These are phyloP conservation scores for Drosophila aldrichi DNA, from an alignment of 2,888 invertebrate genomes.

Conservation along the genomic window DNA sequence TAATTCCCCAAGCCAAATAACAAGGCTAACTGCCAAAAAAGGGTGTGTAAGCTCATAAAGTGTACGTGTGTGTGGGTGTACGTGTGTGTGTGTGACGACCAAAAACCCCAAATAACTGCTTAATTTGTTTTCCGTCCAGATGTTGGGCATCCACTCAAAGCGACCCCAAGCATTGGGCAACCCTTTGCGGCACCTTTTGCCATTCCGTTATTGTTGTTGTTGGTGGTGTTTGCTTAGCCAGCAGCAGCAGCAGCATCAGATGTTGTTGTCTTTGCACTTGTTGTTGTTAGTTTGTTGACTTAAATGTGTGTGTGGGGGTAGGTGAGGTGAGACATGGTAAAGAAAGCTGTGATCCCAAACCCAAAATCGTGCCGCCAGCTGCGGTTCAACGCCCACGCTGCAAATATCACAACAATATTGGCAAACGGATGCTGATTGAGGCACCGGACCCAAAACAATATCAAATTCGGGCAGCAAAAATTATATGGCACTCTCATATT, in stretches of 20 bases:
- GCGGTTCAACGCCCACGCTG: slow-evolving; percentile 59
- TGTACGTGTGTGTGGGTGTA: slow-evolving; percentile 2
- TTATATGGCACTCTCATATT: slow-evolving; percentile 43
- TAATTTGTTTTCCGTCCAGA: slow-evolving; percentile 69
- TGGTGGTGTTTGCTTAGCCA: slow-evolving; percentile 33
- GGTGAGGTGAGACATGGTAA: neutral
- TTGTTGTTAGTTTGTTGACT: slow-evolving; percentile 76
- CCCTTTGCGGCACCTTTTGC: slow-evolving; percentile 64
- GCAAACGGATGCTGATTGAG: slow-evolving; percentile 26
- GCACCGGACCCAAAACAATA: slow-evolving; percentile 7
- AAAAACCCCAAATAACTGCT: slow-evolving; percentile 74
- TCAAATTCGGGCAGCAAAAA: slow-evolving; percentile 51
- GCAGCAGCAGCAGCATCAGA: slow-evolving; percentile 19
- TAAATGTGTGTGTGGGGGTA: slow-evolving; percentile 19
- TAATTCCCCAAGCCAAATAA: slow-evolving; percentile 35
- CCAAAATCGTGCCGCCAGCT: slow-evolving; percentile 47
- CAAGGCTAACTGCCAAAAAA: slow-evolving; percentile 23
- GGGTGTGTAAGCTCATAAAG: slow-evolving; percentile 22
- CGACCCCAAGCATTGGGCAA: slow-evolving; percentile 31
- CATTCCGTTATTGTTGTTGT: slow-evolving; percentile 19
- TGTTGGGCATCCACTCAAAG: slow-evolving; percentile 29
- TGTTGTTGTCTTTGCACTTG: slow-evolving; percentile 49
- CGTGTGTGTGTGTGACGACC: slow-evolving; percentile 22
- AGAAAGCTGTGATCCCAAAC: slow-evolving; percentile 3
- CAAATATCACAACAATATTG: slow-evolving; percentile 1